Evolutionary conservation across 1,140 invertebrate species (phyloP).

Genomic region (Subanguina moxae): DNA sequence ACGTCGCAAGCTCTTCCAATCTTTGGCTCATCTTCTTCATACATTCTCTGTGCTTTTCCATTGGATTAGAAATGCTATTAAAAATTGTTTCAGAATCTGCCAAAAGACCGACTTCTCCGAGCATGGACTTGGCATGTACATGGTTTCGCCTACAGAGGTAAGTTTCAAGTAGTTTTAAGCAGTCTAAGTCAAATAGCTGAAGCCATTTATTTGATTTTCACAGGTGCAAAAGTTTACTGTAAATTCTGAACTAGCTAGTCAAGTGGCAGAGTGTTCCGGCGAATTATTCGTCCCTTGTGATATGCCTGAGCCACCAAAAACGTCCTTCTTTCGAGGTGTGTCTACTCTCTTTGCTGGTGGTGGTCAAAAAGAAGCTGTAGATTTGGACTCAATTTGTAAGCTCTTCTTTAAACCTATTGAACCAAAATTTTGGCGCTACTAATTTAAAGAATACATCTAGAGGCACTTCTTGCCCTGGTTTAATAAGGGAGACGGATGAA

Average conservation of each 20-base stretch:
- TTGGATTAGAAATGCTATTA: constrained; percentile 1
- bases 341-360: constrained; percentile 46
- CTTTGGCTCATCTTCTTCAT: constrained; percentile 1
- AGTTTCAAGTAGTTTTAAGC: not conserved
- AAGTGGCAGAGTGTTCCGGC: constrained; percentile 48
- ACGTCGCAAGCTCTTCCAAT: constrained; percentile 6
- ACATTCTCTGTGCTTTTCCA: not conserved
- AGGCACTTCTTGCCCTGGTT: no score
- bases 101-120: constrained; percentile 52
- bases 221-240: constrained; percentile 59
- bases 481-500: no score
- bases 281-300: constrained; percentile 57
- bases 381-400: constrained; percentile 56
- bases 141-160: constrained; percentile 55
- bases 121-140: constrained; percentile 55
- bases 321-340: constrained; percentile 56
- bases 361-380: constrained; percentile 36
- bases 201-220: constrained; percentile 11
- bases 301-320: constrained; percentile 57
- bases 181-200: no score
- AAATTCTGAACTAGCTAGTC: constrained; percentile 49
- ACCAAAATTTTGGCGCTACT: constrained; percentile 18
- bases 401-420: not conserved
- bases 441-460: not conserved
- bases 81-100: constrained; percentile 45